Evolutionary conservation across 2,888 invertebrate genomes (phyloP).

Genomic region (Anoplius nigerrimus): DNA sequence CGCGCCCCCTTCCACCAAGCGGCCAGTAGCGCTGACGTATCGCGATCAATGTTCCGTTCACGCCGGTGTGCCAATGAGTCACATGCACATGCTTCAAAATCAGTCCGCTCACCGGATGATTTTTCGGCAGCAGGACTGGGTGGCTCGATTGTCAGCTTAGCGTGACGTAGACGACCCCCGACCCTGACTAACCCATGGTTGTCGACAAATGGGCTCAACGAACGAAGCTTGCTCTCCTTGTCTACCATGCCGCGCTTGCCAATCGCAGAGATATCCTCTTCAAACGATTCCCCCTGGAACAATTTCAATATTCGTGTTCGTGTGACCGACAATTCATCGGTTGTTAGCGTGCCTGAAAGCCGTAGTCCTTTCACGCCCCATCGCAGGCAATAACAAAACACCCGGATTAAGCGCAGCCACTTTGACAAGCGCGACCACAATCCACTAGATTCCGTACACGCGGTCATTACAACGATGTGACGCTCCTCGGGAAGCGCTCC

Average conservation of each 20-base stretch:
- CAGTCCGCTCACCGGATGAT: slow-evolving; percentile 25
- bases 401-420: no score
- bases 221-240: neutral
- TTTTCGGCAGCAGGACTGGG: slow-evolving; percentile 26
- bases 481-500: neutral
- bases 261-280: neutral
- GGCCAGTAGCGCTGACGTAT: no score
- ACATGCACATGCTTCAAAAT: slow-evolving; percentile 28
- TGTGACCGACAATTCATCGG: neutral
- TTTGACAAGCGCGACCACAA: neutral
- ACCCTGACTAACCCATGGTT: no score
- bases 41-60: slow-evolving; percentile 1
- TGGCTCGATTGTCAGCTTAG: slow-evolving; percentile 19
- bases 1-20: slow-evolving; percentile 22
- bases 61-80: slow-evolving; percentile 23
- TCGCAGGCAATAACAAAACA: neutral
- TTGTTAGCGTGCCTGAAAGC: neutral
- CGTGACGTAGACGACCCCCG: no score
- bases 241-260: neutral
- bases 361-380: neutral
- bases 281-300: neutral
- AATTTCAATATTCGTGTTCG: neutral
- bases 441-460: no score
- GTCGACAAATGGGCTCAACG: neutral
- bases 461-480: neutral